A percentile compares a stretch with the other conserved stretches of the same genome.
Evolutionary conservation across 2,888 invertebrate species (phyloP).

Genomic region (Lamellibrachia columna): DNA sequence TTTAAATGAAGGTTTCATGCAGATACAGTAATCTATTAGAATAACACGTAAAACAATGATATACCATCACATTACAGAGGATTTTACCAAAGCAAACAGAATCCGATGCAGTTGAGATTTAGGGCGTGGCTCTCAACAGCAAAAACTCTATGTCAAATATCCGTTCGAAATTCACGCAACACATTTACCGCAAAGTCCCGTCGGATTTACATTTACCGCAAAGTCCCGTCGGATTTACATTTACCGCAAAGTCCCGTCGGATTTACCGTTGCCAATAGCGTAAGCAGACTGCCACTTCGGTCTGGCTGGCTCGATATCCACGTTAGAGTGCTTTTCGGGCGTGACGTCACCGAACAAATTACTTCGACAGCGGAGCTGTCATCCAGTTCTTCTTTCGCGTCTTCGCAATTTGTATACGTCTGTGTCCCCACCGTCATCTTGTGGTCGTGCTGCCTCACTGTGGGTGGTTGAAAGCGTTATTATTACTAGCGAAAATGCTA

Average conservation of each 20-base stretch:
- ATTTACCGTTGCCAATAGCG: neutral
- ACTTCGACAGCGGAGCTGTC: neutral
- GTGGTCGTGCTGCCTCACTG: neutral
- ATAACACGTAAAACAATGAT: too few species aligned
- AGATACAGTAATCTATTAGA: too few species aligned
- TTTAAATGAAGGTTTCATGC: too few species aligned
- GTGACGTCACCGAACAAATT: neutral
- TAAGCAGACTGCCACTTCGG: neutral
- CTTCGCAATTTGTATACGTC: neutral
- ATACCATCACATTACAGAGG: neutral
- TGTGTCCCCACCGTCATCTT: neutral
- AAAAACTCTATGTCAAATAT: too few species aligned
- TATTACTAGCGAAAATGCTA: neutral
- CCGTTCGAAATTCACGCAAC: too few species aligned
- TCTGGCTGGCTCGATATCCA: neutral
- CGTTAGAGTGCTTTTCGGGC: neutral
- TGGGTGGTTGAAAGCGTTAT: neutral
- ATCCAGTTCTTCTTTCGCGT: neutral
- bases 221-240: too few species aligned
- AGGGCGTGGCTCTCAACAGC: too few species aligned
- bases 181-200: too few species aligned
- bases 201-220: neutral
- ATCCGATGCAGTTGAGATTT: too few species aligned
- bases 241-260: too few species aligned
- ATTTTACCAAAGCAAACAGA: too few species aligned